These are phyloP conservation scores for Pseudopipra pipra DNA, from an alignment of 2,113 vertebrate species.

Conservation along the genomic window DNA sequence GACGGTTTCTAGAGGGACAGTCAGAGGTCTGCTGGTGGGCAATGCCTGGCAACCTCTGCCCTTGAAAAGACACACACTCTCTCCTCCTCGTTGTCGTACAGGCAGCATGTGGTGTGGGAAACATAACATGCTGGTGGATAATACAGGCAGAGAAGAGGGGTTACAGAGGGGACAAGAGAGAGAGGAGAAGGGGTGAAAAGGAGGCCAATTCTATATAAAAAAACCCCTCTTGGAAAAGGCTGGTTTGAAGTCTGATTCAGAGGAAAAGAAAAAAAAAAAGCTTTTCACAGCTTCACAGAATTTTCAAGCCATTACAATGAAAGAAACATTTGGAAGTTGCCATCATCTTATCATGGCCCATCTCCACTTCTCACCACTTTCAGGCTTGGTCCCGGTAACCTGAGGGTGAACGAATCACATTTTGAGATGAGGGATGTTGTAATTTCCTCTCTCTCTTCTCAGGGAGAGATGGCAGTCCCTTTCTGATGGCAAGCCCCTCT, in stretches of 20 bases:
- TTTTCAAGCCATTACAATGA: not conserved
- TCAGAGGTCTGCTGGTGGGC: not conserved
- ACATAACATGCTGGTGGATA: accelerated
- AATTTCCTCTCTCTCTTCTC: not conserved
- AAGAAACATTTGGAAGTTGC: not conserved
- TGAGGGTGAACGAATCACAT: not conserved
- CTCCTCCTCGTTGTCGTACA: accelerated
- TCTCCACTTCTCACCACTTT: not conserved
- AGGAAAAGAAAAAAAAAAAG: not conserved
- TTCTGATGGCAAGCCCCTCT: not conserved
- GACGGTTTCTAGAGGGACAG: not conserved
- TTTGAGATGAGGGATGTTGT: not conserved
- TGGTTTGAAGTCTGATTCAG: not conserved
- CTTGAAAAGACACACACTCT: not conserved
- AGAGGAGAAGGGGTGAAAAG: not conserved
- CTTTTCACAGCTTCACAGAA: not conserved
- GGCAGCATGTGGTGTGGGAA: not conserved
- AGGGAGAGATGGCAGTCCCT: not conserved
- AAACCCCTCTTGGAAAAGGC: not conserved
- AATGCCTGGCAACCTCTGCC: not conserved
- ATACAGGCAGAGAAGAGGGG: not conserved
- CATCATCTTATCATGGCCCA: not conserved
- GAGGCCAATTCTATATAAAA: not conserved
- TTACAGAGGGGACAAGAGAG: not conserved
- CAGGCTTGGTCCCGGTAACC: not conserved